Conservation (phyloP, 2,113 vertebrate genomes). For the Ornithorhynchus anatinus region DNA sequence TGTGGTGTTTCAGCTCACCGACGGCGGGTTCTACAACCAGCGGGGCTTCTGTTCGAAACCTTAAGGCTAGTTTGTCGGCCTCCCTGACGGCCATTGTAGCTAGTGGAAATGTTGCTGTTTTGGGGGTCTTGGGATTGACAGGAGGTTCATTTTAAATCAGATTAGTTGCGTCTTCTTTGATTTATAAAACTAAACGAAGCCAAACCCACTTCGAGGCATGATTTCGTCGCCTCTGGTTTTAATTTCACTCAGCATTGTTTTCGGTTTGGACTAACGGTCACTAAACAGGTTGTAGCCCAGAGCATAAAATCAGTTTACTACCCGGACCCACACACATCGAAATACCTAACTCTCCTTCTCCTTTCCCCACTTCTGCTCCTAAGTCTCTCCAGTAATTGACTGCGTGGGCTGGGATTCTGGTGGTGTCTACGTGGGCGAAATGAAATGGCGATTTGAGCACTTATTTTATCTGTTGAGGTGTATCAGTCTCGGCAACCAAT, state of each 20-base stretch:
- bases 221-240: neutral
- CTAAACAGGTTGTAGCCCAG: constrained; percentile 20
- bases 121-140: neutral
- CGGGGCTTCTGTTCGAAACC: constrained; percentile 21
- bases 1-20: constrained; percentile 59
- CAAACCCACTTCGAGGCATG: neutral
- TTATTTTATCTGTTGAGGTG: constrained; percentile 3
- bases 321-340: too few species aligned
- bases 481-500: neutral
- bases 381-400: neutral
- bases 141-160: neutral
- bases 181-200: neutral
- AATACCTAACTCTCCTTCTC: neutral
- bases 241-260: neutral
- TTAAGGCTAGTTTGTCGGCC: too few species aligned
- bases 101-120: too few species aligned
- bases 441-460: neutral
- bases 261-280: constrained; percentile 34
- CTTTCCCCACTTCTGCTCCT: neutral
- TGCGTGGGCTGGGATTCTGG: neutral
- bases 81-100: too few species aligned
- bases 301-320: constrained; percentile 31
- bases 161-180: neutral
- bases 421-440: neutral
- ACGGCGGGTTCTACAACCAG: constrained; percentile 48